Conservation (phyloP, 2,113 vertebrate species). For the Toxostoma redivivum region DNA sequence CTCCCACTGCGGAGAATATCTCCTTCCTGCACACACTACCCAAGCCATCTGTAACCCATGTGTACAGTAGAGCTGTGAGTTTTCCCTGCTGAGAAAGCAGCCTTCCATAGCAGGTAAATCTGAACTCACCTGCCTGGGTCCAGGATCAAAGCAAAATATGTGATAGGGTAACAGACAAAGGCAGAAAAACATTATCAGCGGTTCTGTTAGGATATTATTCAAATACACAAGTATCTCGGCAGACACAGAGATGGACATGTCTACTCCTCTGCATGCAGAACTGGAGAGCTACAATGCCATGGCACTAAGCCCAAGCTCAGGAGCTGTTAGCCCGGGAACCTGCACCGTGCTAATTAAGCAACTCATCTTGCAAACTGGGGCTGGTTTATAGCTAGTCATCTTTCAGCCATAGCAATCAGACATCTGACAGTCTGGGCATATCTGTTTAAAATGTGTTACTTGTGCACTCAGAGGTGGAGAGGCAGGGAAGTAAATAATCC, state of each 20-base stretch:
- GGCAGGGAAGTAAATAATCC: not conserved
- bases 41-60: not conserved
- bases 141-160: not conserved
- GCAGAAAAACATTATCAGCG: not conserved
- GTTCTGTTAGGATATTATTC: not conserved
- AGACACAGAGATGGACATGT: not conserved
- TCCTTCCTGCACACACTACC: not conserved
- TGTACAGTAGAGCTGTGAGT: not conserved
- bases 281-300: fast-evolving
- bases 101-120: not conserved
- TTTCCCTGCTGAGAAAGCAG: not conserved
- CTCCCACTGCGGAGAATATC: not conserved
- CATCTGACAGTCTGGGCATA: not conserved
- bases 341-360: not conserved
- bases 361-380: not conserved
- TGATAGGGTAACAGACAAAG: not conserved
- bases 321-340: not conserved
- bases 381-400: not conserved
- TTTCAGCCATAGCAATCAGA: not conserved
- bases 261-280: not conserved
- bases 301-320: not conserved
- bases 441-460: not conserved
- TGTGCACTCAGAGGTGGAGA: not conserved
- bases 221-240: not conserved
- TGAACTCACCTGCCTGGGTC: not conserved